Evolutionary conservation across 2,113 vertebrate species (phyloP).

Genomic region (Brachypodius melanocephalos): DNA sequence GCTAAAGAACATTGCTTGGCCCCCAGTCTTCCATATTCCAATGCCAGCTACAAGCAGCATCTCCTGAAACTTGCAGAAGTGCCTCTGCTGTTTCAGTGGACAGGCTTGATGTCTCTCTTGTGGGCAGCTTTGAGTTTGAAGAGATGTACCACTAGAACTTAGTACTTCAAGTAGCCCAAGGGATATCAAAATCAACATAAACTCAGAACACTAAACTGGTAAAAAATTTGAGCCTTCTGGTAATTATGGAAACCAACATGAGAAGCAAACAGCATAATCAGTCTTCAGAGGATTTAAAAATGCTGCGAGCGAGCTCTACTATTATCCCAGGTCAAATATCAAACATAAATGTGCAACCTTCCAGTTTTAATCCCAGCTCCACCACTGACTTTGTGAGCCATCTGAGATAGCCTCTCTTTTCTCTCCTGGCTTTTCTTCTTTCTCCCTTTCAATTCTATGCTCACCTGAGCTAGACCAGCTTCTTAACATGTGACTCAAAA

Average conservation of each 20-base stretch:
- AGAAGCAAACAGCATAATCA: conserved; percentile 28
- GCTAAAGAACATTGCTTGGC: background rate
- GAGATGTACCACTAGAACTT: background rate
- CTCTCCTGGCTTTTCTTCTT: background rate
- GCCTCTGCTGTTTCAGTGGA: background rate
- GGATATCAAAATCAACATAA: conserved; percentile 8
- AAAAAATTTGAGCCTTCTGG: conserved; percentile 31
- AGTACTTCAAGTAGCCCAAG: background rate
- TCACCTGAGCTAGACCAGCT: background rate
- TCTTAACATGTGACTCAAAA: background rate
- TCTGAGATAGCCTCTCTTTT: background rate
- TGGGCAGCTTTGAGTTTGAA: background rate
- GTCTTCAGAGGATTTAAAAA: conserved; percentile 26
- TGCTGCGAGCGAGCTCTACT: background rate
- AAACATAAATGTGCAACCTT: background rate
- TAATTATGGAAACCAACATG: conserved; percentile 33
- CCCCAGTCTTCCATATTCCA: background rate
- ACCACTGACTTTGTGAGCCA: background rate
- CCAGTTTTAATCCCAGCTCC: background rate
- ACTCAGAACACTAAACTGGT: background rate
- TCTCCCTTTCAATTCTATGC: background rate
- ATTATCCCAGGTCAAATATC: conserved; percentile 7
- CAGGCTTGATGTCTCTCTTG: background rate
- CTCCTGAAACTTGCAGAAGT: background rate
- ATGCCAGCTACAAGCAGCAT: background rate